Base-by-base conservation (phyloP, 1,140 invertebrate species). In the Hyphantria cunea region DNA sequence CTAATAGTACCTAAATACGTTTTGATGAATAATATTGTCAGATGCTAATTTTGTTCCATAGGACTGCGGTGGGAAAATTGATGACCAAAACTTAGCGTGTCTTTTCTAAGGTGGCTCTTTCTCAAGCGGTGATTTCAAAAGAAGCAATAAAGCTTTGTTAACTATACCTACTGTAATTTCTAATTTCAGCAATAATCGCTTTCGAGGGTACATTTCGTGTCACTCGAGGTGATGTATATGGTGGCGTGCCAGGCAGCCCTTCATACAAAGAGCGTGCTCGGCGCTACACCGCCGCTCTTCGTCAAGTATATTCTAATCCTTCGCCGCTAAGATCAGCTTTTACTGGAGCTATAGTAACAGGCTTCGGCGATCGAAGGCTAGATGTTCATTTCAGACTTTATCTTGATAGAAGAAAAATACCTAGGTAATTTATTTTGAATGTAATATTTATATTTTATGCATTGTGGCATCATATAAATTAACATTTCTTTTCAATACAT, bases 341-440 rank as follows among this genome's bases (percentile, higher is more conserved):
- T 59, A 92, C 94, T 32, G 93, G 93, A 11, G 92, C 93, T 9
- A 80, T 92, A 9, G 93, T 96, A 64, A 93, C 94, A 32, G 93
- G 92, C 76, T 95, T 96, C 76, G 93, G 94, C 14, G 94, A 94
- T 67, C 93, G 94, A 54, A 92, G 93, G 53, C 81, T 95, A n/a
- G 93, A 95, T 66, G 94, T 96, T 8, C 94, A 95, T 84, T 96
- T 95, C 85, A 93, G 92, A 85, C 72, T 96, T 8, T 94, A 95
- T 65, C 88, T 96, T 13, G 95, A 96, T 79, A 92, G 94, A 72
- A 94, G 94, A 92, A 95, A 95, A 93, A 92, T 95, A 72, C 93
- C 94, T 4, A 93, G 92, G 93, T 94, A 87, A 70, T 79, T 77
- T n/a, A n/a, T n/a, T n/a, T n/a, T n/a, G n/a, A n/a, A n/a, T n/a